phyloP scores from a whole-genome alignment of 1,140 invertebrate species.

The Drosophila saltans region DNA sequence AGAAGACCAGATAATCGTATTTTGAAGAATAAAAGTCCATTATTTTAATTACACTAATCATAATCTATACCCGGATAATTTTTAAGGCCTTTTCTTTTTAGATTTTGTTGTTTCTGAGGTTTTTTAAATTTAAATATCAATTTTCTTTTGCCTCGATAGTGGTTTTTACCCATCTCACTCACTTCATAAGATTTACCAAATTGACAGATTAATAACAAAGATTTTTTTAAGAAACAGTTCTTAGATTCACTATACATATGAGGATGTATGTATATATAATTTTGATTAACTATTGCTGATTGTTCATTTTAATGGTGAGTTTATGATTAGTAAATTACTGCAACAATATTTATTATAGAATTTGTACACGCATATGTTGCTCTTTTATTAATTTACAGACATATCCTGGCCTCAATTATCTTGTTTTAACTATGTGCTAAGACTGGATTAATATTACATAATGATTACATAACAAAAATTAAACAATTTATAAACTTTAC shows the following conservation, averaged over 20 bases:
- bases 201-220: neutral
- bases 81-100: no score
- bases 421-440: slow-evolving; percentile 53
- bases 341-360: slow-evolving; percentile 29
- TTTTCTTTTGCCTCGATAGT: no score
- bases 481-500: slow-evolving; percentile 55
- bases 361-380: slow-evolving; percentile 56
- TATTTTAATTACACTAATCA: no score
- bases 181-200: neutral
- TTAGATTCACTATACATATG: no score
- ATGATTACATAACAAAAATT: slow-evolving; percentile 75
- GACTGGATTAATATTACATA: slow-evolving; percentile 52
- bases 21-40: no score
- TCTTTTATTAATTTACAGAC: slow-evolving; percentile 72
- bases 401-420: slow-evolving; percentile 46
- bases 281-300: neutral
- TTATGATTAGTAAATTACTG: neutral
- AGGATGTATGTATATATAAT: no score
- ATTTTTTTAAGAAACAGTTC: no score
- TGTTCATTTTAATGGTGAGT: neutral
- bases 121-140: no score
- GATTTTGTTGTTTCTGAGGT: no score
- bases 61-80: no score
- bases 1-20: no score
- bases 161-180: neutral